Evolutionary conservation across 1,140 invertebrate species (phyloP).

Genomic region (Drosophila elegans): DNA sequence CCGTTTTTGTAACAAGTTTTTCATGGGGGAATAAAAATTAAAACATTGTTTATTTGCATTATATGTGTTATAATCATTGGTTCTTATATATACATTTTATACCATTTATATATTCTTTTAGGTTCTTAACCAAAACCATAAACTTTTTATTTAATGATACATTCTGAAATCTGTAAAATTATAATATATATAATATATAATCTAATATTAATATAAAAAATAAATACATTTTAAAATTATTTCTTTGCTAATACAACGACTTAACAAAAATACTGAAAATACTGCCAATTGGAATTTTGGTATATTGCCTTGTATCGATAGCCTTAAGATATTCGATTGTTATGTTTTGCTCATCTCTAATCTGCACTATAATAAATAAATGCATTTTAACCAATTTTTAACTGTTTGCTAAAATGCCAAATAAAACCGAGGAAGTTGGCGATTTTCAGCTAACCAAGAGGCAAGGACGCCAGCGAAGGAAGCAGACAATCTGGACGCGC

Average conservation of each 20-base stretch:
- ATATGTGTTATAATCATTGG: background rate
- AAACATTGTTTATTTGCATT: too few species aligned
- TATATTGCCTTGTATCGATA: background rate
- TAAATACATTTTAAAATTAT: too few species aligned
- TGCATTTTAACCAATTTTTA: constrained; percentile 1
- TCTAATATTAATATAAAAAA: too few species aligned
- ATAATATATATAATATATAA: too few species aligned
- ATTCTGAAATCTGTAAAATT: too few species aligned
- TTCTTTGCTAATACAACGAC: background rate
- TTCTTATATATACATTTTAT: background rate
- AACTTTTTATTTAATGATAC: too few species aligned
- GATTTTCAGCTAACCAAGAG: constrained; percentile 9
- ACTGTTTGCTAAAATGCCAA: constrained; percentile 26
- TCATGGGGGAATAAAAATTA: too few species aligned
- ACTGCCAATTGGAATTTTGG: background rate
- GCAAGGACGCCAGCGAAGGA: constrained; percentile 34
- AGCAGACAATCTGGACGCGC: constrained; percentile 68
- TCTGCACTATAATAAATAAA: constrained; percentile 3
- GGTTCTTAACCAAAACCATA: too few species aligned
- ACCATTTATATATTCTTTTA: background rate
- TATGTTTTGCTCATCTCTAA: background rate
- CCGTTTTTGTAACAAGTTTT: too few species aligned
- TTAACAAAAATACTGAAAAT: background rate
- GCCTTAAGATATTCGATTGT: background rate
- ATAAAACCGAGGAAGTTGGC: background rate